These are phyloP conservation scores for Tetraodon nigroviridis DNA, from an alignment of 2,113 vertebrate genomes.

Conservation along the genomic window DNA sequence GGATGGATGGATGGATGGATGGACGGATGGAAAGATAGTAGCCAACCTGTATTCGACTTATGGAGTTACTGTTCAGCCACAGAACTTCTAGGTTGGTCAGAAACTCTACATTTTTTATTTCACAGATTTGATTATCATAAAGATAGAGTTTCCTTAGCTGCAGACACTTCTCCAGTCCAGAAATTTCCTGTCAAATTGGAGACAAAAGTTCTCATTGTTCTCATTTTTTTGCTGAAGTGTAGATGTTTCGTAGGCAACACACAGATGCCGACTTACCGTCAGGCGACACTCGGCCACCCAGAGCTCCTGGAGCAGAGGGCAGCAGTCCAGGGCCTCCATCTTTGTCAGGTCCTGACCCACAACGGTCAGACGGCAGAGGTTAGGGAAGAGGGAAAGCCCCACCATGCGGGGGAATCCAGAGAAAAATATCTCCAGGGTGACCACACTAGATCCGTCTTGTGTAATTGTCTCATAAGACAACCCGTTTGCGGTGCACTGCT, in stretches of 20 bases:
- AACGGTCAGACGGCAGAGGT: slow-evolving; percentile 74
- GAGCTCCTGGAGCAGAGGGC: slow-evolving; percentile 76
- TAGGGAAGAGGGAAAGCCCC: slow-evolving; percentile 78
- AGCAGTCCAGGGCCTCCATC: slow-evolving; percentile 75
- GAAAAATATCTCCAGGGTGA: slow-evolving; percentile 82
- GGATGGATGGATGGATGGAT: not conserved
- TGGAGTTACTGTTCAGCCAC: slow-evolving; percentile 81
- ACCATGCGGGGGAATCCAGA: slow-evolving; percentile 77
- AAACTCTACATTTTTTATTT: slow-evolving; percentile 74
- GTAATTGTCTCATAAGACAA: slow-evolving; percentile 73
- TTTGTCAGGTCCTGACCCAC: slow-evolving; percentile 74
- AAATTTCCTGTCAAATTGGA: slow-evolving; percentile 70
- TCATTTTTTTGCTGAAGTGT: not conserved
- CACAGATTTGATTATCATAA: slow-evolving; percentile 79
- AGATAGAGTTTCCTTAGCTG: slow-evolving; percentile 79
- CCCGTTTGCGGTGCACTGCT: slow-evolving; percentile 79
- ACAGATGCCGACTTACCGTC: slow-evolving; percentile 66
- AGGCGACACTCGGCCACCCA: slow-evolving; percentile 80
- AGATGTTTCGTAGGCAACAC: not conserved
- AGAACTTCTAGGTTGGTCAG: slow-evolving; percentile 70
- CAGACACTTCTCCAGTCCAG: slow-evolving; percentile 70
- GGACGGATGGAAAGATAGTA: not conserved
- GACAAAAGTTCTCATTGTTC: not conserved
- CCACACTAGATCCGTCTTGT: slow-evolving; percentile 64
- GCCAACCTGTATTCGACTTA: slow-evolving; percentile 75